A percentile compares a stretch with the other conserved stretches of the same genome.
These are phyloP conservation scores for Neuroscelio doddi DNA, from an alignment of 2,888 invertebrate genomes.

Conservation along the genomic window DNA sequence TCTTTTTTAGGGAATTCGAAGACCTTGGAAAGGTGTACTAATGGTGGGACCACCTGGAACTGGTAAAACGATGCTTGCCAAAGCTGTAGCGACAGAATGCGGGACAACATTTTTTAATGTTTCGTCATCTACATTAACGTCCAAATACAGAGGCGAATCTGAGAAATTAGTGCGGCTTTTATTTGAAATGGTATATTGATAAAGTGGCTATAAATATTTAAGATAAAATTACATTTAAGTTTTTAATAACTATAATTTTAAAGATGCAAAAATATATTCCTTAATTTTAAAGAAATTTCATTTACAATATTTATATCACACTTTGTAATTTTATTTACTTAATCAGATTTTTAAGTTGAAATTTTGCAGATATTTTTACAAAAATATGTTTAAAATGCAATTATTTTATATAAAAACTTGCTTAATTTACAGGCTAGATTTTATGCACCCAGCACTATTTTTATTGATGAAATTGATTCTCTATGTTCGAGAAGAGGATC, in stretches of 20 bases:
- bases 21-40: conserved; percentile 97
- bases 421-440: conserved; percentile 98
- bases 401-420: no score
- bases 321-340: no score
- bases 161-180: conserved; percentile 97
- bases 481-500: conserved; percentile 95
- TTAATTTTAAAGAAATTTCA: no score
- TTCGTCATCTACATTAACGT: conserved; percentile 96
- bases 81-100: conserved; percentile 99
- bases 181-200: conserved; percentile 93
- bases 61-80: conserved; percentile 97
- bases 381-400: no score
- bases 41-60: conserved; percentile 96
- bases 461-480: conserved; percentile 99
- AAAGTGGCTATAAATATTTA: no score
- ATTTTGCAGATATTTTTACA: no score
- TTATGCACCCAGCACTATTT: conserved; percentile 98
- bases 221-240: no score
- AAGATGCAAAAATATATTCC: no score
- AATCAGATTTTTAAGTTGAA: no score
- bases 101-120: conserved; percentile 98
- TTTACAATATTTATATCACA: no score
- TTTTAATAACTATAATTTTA: no score
- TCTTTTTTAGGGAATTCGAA: conserved; percentile 83
- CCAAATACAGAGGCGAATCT: conserved; percentile 99